These are phyloP conservation scores for Papilio protenor DNA, from an alignment of 2,888 invertebrate genomes.

Conservation along the genomic window DNA sequence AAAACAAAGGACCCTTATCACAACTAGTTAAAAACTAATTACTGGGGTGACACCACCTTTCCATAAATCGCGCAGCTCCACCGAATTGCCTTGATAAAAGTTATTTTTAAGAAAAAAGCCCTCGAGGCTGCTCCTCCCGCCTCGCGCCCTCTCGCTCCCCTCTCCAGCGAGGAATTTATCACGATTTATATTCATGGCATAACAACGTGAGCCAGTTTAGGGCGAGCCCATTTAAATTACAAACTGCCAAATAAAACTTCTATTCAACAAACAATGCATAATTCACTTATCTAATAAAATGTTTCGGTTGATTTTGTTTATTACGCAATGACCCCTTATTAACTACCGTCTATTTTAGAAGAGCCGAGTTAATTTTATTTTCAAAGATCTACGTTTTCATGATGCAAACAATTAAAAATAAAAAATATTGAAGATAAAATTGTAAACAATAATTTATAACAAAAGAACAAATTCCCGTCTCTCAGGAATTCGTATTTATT, in stretches of 20 bases:
- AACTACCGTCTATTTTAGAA: not conserved
- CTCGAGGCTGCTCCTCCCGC: constrained; percentile 72
- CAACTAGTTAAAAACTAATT: constrained; percentile 85
- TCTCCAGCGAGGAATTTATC: constrained; percentile 82
- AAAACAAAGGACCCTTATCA: constrained; percentile 82
- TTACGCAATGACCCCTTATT: not conserved
- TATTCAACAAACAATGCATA: constrained; percentile 42
- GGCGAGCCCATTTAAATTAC: constrained; percentile 78
- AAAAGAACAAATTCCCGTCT: not conserved
- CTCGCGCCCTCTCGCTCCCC: constrained; percentile 55
- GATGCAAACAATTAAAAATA: not conserved
- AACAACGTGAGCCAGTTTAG: constrained; percentile 82
- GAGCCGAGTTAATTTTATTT: not conserved
- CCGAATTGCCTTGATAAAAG: constrained; percentile 84
- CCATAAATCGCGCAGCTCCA: constrained; percentile 80
- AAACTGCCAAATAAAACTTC: constrained; percentile 70
- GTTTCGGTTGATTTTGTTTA: constrained; percentile 11
- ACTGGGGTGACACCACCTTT: constrained; percentile 84
- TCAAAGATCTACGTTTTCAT: not conserved
- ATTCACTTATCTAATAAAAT: constrained; percentile 28
- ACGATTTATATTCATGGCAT: constrained; percentile 86
- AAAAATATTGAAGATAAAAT: not conserved
- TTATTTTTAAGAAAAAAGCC: constrained; percentile 85
- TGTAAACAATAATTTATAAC: not conserved
- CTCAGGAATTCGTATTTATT: not conserved